These are phyloP conservation scores for Trachelipus rathkii DNA, from an alignment of 1,140 invertebrate species.

Conservation along the genomic window DNA sequence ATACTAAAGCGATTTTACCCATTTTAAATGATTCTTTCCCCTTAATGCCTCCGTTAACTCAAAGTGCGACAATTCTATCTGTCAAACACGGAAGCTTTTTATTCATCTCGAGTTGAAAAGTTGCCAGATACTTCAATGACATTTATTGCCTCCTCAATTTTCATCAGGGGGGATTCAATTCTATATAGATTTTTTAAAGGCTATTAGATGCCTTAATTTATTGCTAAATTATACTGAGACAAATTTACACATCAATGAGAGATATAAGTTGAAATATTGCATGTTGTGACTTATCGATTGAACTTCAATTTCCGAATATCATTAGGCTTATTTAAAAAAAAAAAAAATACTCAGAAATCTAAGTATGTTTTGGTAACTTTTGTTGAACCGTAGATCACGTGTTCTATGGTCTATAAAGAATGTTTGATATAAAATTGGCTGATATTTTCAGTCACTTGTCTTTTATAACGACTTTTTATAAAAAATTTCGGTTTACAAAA, in stretches of 20 bases:
- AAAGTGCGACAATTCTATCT: slow-evolving; percentile 2
- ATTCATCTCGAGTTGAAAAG: neutral
- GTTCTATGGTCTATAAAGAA: neutral
- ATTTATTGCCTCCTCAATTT: slow-evolving; percentile 9
- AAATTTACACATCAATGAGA: neutral
- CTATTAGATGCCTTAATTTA: neutral
- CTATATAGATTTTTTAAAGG: neutral
- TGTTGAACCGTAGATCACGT: neutral
- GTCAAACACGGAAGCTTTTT: neutral
- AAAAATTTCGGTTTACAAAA: slow-evolving; percentile 4
- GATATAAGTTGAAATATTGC: neutral
- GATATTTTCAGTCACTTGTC: neutral
- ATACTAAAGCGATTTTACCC: slow-evolving; percentile 1
- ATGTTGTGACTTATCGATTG: no score
- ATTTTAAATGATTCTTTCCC: slow-evolving; percentile 11
- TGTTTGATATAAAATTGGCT: neutral
- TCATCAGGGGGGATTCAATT: neutral
- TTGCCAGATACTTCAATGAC: neutral
- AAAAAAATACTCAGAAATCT: no score
- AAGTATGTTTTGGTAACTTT: no score
- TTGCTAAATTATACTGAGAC: neutral
- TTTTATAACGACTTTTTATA: neutral
- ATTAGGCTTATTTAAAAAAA: no score
- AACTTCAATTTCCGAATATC: no score
- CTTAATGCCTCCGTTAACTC: slow-evolving; percentile 7